Evolutionary conservation across 2,888 invertebrate genomes (phyloP), one percentile per base, ranked within the genome.

Genomic region (Spodoptera picta): DNA sequence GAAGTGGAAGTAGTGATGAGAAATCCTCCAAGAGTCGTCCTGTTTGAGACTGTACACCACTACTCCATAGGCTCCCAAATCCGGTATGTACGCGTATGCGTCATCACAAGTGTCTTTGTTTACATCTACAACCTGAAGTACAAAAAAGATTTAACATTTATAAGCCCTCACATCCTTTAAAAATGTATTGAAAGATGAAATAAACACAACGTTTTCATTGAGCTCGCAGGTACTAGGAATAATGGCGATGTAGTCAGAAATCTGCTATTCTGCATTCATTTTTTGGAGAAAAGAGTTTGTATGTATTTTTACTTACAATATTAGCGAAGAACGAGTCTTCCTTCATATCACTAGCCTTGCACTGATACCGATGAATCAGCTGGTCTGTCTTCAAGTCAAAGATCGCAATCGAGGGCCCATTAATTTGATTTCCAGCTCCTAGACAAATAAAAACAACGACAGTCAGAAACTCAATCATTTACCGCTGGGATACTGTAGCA

Each of bases 1-100:
- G 77, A 98, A 97, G 89, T 97, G 96, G 96, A 98, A 98, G 92
- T 95, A 98, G 84, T 97, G 97, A 84, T 98, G 98, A 65, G 96
- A 93, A 41, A 98, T 95, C 47, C 97, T 95, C 96, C 97, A 98
- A 0, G 97, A 97, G 64, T 96, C 96, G 82, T 98, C 95, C 42
- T 96, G 95, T 44, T 96, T 96, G 79, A 96, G 93, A 50, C 97
- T 97, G 90, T 97, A 98, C 0, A 98, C 97, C 1, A 98, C 96
- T 3, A 98, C 90, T 2, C 97, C 97, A 81, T 97, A 97, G 0
- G 95, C 97, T 23, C 97, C 96, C 49, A 97, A 89, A 84, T 98
- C 98, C 0, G 98, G 97, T 11, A 97, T 89, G 85, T 98, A 98
- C 0, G 97, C 97, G 81, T 95, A 97, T 0, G 97, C 96, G 69